Percentiles rank a stretch among this genome's conserved stretches.
These are phyloP conservation scores for Apamea sordens DNA, from an alignment of 2,888 invertebrate genomes.

Conservation along the genomic window DNA sequence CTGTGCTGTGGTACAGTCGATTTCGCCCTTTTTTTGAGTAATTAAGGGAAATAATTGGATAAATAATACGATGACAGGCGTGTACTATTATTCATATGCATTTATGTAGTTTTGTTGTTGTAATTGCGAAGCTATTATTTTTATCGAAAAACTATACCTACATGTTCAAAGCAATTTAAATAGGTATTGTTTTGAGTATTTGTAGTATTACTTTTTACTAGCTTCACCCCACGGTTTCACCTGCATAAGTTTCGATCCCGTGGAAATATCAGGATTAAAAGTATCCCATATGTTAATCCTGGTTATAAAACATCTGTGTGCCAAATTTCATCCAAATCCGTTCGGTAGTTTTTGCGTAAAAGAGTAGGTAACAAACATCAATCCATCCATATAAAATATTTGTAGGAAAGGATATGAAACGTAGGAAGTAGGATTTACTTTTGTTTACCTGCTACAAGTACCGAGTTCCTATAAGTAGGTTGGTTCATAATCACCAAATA, in stretches of 20 bases:
- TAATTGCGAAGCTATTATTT: conserved; percentile 34
- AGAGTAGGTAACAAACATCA: no score
- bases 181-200: conserved; percentile 4
- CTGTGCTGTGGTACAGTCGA: conserved; percentile 69
- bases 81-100: conserved; percentile 37
- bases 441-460: background rate
- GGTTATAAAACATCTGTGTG: no score
- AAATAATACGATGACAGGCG: conserved; percentile 57
- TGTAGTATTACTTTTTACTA: background rate
- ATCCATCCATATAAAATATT: no score
- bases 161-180: background rate
- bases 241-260: no score
- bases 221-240: no score
- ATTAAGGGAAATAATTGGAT: conserved; percentile 63
- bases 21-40: conserved; percentile 59
- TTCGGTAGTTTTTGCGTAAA: background rate
- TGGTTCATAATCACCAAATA: conserved; percentile 20
- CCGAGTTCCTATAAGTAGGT: background rate
- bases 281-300: no score
- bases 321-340: no score
- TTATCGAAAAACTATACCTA: background rate
- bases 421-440: background rate
- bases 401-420: no score
- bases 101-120: conserved; percentile 30
- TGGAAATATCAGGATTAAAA: no score